Percentiles rank a stretch among this genome's conserved stretches.
Conservation (phyloP, 2,888 invertebrate species). For the Cyrtodaria siliqua region DNA sequence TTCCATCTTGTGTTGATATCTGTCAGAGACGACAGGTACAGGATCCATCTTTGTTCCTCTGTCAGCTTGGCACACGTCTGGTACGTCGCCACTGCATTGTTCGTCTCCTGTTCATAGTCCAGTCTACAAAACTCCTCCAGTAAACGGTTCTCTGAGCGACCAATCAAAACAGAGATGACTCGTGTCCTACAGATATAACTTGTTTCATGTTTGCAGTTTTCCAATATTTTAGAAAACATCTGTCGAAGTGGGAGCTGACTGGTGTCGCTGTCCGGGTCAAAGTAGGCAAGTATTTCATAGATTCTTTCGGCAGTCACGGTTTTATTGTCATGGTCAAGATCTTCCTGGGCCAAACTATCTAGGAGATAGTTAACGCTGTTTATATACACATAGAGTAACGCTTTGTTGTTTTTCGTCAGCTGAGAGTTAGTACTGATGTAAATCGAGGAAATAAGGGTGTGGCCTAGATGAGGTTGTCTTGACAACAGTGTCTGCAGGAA, state of each 20-base stretch:
- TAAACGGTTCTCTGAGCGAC: constrained; percentile 68
- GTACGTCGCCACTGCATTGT: constrained; percentile 53
- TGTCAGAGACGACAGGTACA: constrained; percentile 63
- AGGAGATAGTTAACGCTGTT: constrained; percentile 70
- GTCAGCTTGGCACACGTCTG: constrained; percentile 62
- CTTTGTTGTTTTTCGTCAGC: constrained; percentile 67
- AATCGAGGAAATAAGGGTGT: constrained; percentile 64
- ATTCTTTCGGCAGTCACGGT: constrained; percentile 45
- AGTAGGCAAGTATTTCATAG: constrained; percentile 72
- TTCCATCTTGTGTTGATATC: constrained; percentile 74
- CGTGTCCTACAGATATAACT: constrained; percentile 59
- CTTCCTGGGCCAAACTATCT: constrained; percentile 59
- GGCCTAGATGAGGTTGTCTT: constrained; percentile 69
- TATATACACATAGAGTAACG: constrained; percentile 72
- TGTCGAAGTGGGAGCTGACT: constrained; percentile 73
- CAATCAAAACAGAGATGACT: constrained; percentile 74
- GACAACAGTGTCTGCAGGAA: constrained; percentile 64
- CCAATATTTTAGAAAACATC: constrained; percentile 72
- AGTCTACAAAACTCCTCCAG: constrained; percentile 75
- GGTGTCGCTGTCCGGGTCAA: constrained; percentile 69
- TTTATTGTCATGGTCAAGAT: constrained; percentile 47
- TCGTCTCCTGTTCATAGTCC: constrained; percentile 66
- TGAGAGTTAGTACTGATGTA: constrained; percentile 34
- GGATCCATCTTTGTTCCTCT: constrained; percentile 69
- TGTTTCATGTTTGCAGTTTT: constrained; percentile 52